phyloP scores from a whole-genome alignment of 2,888 invertebrate species.

The Dolichomitus sp. region DNA sequence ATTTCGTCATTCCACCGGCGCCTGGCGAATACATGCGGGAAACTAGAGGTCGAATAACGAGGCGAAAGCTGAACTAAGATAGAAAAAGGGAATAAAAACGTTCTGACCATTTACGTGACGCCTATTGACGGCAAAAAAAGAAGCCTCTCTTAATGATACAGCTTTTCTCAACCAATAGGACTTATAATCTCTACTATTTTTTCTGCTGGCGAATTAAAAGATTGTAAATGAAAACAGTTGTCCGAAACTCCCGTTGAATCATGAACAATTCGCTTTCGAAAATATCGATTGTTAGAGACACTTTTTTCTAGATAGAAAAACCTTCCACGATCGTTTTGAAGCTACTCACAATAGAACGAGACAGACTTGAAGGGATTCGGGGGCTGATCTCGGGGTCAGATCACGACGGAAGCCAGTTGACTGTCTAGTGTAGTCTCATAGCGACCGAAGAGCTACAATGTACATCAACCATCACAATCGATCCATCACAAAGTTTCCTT shows the following conservation, averaged over 20 bases:
- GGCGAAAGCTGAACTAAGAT: not conserved
- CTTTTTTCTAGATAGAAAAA: not conserved
- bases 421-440: constrained; percentile 5
- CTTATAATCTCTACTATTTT: not conserved
- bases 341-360: constrained; percentile 3
- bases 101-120: not conserved
- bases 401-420: constrained; percentile 22
- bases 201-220: constrained; percentile 1
- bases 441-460: not conserved
- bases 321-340: not conserved
- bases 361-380: constrained; percentile 9
- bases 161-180: not conserved
- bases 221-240: not conserved
- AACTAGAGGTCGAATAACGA: constrained; percentile 8
- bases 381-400: constrained; percentile 22
- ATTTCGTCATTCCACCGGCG: not conserved
- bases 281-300: not conserved
- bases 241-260: not conserved
- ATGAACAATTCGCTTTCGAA: not conserved
- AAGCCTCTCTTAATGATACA: not conserved
- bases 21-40: not conserved
- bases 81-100: not conserved
- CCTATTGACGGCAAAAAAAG: not conserved
- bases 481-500: constrained; percentile 11
- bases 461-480: not conserved